Conservation (phyloP, 2,888 invertebrate species). For the Lasioglossum vierecki region DNA sequence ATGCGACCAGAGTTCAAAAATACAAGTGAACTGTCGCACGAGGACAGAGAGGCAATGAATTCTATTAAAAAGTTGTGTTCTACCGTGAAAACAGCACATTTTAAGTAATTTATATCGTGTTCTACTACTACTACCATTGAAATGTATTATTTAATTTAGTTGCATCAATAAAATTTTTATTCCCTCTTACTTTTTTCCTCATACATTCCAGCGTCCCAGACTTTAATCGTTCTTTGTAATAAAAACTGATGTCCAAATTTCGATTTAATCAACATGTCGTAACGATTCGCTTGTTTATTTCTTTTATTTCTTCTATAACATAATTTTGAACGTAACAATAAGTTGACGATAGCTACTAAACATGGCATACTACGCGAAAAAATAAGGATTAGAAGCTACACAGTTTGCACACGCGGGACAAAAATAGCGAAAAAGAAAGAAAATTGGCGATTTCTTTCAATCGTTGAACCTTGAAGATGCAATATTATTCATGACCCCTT, state of each 20-base stretch:
- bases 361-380: neutral
- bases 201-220: neutral
- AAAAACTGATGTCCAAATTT: neutral
- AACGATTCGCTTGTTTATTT: neutral
- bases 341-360: neutral
- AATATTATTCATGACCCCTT: slow-evolving; percentile 57
- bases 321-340: neutral
- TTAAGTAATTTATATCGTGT: slow-evolving; percentile 42
- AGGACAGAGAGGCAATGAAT: slow-evolving; percentile 76
- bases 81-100: slow-evolving; percentile 58
- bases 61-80: slow-evolving; percentile 77
- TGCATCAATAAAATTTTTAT: neutral
- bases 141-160: neutral
- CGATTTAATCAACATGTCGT: neutral
- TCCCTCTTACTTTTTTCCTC: neutral
- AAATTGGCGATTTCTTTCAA: slow-evolving; percentile 52
- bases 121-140: neutral
- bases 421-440: neutral
- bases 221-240: neutral
- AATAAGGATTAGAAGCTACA: neutral
- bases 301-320: neutral
- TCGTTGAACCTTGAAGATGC: slow-evolving; percentile 64
- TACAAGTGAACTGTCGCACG: slow-evolving; percentile 73
- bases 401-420: neutral
- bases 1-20: slow-evolving; percentile 85